Base-by-base conservation (phyloP, 1,140 invertebrate genomes). In the Frieseomelitta varia region DNA sequence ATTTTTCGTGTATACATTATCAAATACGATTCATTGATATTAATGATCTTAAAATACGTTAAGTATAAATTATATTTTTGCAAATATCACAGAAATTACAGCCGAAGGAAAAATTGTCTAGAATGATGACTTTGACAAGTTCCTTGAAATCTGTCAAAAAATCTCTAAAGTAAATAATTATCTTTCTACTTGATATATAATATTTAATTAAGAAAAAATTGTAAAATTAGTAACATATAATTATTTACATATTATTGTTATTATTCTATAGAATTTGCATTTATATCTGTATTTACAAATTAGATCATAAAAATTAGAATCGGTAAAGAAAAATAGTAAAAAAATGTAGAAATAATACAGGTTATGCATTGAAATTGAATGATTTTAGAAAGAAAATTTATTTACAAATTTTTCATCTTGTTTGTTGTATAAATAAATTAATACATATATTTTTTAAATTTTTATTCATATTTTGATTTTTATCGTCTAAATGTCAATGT, bases 351-450 rank as follows among this genome's bases (percentile, higher is more conserved):
- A 14, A 67, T 27, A 30, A 30, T 19, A 34, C 10, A 65, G 27
- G 15, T 65, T 65, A 30, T 21, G 30, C 17, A 34, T 67, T 30
- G 19, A 34, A 34, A 15, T 30, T 21, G 63, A 67, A 34, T 67
- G 19, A 47, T 47, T 47, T 11, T 34, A 67, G 10, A 30, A 67
- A 2, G 17, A 67, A 34, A 30, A 67, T 30, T 68, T 68, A 68
- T 68, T 68, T 68, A 68, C 19, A 68, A 68, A 14, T 24, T 4
- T 39, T 21, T 24, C 24, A 0, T 39, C 4, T 39, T 68, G 1
- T 15, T 68, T 68, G 65, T 27, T 39, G 30, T 80, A n/a, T 80
- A 79, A 58, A 58, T 80, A 80, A 80, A 80, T 80, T 47, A 71
- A 4, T 80, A 24, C 30, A 55, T 58, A 24, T 11, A 24, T 55